phyloP scores from a whole-genome alignment of 2,797 vertebrate genomes.

The Lates japonicus region DNA sequence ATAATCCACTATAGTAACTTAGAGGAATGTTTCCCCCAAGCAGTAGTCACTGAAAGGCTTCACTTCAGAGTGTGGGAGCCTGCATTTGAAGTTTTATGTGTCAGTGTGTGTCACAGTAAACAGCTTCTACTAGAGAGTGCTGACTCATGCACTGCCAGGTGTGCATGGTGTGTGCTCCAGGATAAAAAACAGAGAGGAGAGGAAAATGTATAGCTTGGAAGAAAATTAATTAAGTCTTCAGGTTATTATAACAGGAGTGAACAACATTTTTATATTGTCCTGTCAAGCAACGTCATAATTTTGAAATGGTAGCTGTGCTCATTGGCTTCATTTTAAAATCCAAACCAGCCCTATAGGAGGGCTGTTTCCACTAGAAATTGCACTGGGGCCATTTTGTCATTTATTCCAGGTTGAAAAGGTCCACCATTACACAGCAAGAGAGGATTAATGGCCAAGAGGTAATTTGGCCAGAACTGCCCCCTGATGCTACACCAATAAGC shows the following conservation, averaged over 20 bases:
- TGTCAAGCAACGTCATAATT: not conserved
- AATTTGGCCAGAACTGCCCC: slow-evolving; percentile 78
- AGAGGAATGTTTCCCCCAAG: slow-evolving; percentile 58
- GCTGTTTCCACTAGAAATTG: slow-evolving; percentile 40
- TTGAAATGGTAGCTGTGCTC: not conserved
- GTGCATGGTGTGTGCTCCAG: slow-evolving; percentile 15
- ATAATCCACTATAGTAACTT: slow-evolving; percentile 46
- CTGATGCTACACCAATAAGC: slow-evolving; percentile 75
- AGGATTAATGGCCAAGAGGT: slow-evolving; percentile 63
- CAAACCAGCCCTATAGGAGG: not conserved
- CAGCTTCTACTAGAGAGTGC: slow-evolving; percentile 20
- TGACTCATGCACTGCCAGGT: slow-evolving; percentile 56
- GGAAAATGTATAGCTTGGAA: not conserved
- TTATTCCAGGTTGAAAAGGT: slow-evolving; percentile 77
- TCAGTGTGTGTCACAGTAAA: slow-evolving; percentile 49
- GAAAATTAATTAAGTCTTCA: not conserved
- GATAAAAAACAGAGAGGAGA: not conserved
- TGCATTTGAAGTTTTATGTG: slow-evolving; percentile 50
- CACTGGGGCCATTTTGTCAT: slow-evolving; percentile 63
- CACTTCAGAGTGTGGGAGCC: slow-evolving; percentile 47
- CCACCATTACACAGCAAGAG: slow-evolving; percentile 68
- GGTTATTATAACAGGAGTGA: not conserved
- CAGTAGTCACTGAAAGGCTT: slow-evolving; percentile 23
- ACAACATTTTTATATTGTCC: not conserved
- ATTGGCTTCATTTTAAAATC: not conserved